phyloP scores from a whole-genome alignment of 2,888 invertebrate species.

The Pristionchus fissidentatus region DNA sequence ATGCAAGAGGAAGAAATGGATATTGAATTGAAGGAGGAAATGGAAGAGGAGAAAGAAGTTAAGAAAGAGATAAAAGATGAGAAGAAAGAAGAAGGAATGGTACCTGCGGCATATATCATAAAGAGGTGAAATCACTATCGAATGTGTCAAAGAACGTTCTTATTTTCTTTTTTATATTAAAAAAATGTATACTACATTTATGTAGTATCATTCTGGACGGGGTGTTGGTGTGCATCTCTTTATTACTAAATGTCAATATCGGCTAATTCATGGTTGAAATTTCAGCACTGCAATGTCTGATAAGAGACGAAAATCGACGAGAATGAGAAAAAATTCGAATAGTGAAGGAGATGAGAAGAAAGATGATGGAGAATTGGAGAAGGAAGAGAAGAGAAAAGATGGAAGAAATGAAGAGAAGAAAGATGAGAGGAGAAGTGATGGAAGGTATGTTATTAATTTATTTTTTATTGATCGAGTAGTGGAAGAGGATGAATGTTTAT shows the following conservation, averaged over 20 bases:
- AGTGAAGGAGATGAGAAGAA: neutral
- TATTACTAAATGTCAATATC: no score
- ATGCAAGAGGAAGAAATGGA: constrained; percentile 27
- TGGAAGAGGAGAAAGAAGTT: neutral
- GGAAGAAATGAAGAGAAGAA: neutral
- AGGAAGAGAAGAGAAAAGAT: neutral
- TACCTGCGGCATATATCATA: neutral
- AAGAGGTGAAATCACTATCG: neutral
- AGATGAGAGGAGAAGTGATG: neutral
- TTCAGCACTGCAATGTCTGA: neutral
- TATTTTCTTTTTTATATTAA: neutral
- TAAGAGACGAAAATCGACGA: neutral
- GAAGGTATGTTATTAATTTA: neutral
- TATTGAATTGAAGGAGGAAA: neutral
- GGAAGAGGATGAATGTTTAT: neutral
- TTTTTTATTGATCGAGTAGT: neutral
- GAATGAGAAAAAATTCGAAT: constrained; percentile 9
- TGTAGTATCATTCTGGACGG: neutral
- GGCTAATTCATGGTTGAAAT: no score
- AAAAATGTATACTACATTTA: neutral
- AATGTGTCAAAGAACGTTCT: neutral
- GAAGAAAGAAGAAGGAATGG: constrained; percentile 1
- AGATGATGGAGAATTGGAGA: neutral
- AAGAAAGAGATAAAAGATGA: neutral
- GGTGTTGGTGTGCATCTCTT: neutral